Evolutionary conservation across 1,140 invertebrate genomes (phyloP).

Genomic region (Schlechtendalia chinensis): DNA sequence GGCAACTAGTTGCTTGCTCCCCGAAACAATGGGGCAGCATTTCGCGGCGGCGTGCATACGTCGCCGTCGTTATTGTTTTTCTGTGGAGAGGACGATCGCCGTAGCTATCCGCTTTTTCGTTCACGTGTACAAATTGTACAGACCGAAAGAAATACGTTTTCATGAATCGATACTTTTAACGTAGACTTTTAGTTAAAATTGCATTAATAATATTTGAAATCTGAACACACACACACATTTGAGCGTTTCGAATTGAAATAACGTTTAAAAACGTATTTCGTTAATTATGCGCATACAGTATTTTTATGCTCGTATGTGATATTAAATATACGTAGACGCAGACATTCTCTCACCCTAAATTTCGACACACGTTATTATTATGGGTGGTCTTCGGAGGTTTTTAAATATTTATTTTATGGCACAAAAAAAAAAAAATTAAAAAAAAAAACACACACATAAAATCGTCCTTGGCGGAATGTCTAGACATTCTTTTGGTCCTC

Average conservation of each 20-base stretch:
- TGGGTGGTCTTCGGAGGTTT: constrained; percentile 17
- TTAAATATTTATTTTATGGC: not conserved
- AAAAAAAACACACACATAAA: not conserved
- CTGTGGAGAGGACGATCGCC: too few relatives aligned
- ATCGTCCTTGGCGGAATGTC: constrained; percentile 9
- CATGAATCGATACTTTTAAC: not conserved
- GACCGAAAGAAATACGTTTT: not conserved
- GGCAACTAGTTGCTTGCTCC: constrained; percentile 48
- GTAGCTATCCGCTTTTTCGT: not conserved
- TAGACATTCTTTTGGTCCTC: constrained; percentile 27
- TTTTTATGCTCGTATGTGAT: too few relatives aligned
- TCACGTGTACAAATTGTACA: too few relatives aligned
- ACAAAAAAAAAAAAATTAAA: too few relatives aligned
- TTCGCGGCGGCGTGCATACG: not conserved
- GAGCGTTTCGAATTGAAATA: not conserved
- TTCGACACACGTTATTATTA: not conserved
- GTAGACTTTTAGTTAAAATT: too few relatives aligned
- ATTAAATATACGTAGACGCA: too few relatives aligned
- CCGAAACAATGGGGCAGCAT: constrained; percentile 25
- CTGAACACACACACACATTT: not conserved
- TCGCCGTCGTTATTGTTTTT: not conserved
- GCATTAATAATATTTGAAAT: too few relatives aligned
- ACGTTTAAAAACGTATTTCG: not conserved
- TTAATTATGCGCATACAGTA: too few relatives aligned
- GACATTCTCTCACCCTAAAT: not conserved